Evolutionary conservation across 2,797 vertebrate species (phyloP).

Genomic region (Peromyscus aztecus): DNA sequence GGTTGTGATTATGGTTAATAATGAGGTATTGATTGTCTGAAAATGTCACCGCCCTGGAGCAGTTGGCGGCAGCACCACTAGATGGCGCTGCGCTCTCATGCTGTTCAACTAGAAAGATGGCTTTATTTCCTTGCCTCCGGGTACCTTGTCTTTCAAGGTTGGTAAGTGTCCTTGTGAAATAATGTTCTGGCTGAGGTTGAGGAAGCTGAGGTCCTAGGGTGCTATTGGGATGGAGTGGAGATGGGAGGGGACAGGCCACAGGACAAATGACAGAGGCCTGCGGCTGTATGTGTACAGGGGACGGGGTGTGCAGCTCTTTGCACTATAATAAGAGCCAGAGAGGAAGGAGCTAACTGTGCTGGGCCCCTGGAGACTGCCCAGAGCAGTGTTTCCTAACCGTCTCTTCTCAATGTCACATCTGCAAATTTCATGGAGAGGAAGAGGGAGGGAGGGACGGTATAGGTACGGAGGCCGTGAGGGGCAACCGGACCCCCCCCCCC

Average conservation of each 20-base stretch:
- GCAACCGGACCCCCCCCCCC: background rate
- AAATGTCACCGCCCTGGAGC: slow-evolving; percentile 86
- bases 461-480: background rate
- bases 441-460: background rate
- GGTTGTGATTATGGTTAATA: slow-evolving; percentile 89
- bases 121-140: slow-evolving; percentile 67
- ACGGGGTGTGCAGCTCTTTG: background rate
- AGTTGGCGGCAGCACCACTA: slow-evolving; percentile 41
- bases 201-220: slow-evolving; percentile 64
- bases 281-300: background rate
- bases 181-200: slow-evolving; percentile 68
- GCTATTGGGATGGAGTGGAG: slow-evolving; percentile 30
- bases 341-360: background rate
- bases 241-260: background rate
- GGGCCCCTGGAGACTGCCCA: slow-evolving; percentile 43
- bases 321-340: background rate
- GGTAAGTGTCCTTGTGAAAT: slow-evolving; percentile 80
- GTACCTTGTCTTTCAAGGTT: slow-evolving; percentile 80
- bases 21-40: slow-evolving; percentile 90
- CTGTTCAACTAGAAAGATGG: background rate
- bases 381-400: slow-evolving; percentile 10
- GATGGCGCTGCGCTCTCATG: slow-evolving; percentile 71
- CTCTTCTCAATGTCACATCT: slow-evolving; percentile 28
- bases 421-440: background rate
- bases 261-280: slow-evolving; percentile 53